Percentiles rank a stretch among this genome's conserved stretches.
These are phyloP conservation scores for Achatina immaculata DNA, from an alignment of 1,140 invertebrate genomes.

Conservation along the genomic window DNA sequence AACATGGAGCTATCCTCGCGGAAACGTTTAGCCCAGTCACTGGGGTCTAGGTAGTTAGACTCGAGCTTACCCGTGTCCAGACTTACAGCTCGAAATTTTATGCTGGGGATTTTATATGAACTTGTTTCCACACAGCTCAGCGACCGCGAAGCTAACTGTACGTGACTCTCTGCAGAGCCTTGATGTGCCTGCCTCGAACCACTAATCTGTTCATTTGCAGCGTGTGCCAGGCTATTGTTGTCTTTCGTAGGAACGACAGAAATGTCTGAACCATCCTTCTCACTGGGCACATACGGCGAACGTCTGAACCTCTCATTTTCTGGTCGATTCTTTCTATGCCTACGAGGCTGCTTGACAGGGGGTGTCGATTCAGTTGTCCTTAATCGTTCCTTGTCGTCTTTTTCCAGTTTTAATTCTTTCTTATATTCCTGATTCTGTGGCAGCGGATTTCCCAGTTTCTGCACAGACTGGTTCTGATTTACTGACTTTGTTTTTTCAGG, in stretches of 20 bases:
- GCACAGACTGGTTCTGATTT: background rate
- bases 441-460: background rate
- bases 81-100: background rate
- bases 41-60: background rate
- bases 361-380: background rate
- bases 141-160: too few species aligned
- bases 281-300: too few species aligned
- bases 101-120: background rate
- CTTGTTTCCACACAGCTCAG: background rate
- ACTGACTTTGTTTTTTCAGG: background rate
- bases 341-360: background rate
- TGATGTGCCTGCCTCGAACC: too few species aligned
- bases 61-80: background rate
- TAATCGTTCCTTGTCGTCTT: background rate
- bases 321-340: background rate
- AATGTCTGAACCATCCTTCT: too few species aligned
- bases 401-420: background rate
- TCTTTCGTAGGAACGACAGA: too few species aligned
- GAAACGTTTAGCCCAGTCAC: background rate
- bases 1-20: background rate
- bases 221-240: background rate
- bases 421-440: background rate
- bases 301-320: background rate
- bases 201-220: too few species aligned
- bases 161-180: too few species aligned